These are phyloP conservation scores for Eolophus roseicapilla DNA, from an alignment of 2,113 vertebrate genomes.

Conservation along the genomic window DNA sequence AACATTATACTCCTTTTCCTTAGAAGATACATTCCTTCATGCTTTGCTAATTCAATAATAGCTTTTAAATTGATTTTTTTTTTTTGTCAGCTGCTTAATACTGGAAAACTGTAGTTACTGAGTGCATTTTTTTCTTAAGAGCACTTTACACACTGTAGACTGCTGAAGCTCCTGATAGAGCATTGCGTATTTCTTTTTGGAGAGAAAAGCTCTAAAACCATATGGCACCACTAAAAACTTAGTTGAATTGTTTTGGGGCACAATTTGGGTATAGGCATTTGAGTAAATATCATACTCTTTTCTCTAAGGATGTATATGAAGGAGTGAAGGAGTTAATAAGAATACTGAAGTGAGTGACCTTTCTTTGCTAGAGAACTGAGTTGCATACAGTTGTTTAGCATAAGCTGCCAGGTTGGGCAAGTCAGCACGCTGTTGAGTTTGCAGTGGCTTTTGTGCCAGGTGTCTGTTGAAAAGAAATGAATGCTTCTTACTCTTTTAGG, in stretches of 20 bases:
- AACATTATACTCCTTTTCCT: background rate
- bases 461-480: background rate
- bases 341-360: background rate
- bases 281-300: background rate
- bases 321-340: background rate
- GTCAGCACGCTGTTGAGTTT: background rate
- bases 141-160: background rate
- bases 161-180: background rate
- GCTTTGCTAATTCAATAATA: slow-evolving; percentile 46
- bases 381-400: background rate
- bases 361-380: background rate
- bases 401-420: background rate
- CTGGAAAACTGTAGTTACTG: background rate
- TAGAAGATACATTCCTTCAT: slow-evolving; percentile 1
- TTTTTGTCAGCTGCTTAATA: slow-evolving; percentile 25
- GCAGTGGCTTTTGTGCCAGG: background rate
- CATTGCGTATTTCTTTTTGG: background rate
- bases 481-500: slow-evolving; percentile 68
- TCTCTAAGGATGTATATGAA: background rate
- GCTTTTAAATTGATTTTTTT: slow-evolving; percentile 41
- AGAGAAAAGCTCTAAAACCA: background rate
- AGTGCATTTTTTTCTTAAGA: background rate
- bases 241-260: background rate
- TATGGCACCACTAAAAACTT: background rate
- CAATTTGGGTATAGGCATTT: background rate